A percentile compares a stretch with the other conserved stretches of the same genome.
phyloP scores from a whole-genome alignment of 2,797 vertebrate species.

The Cercopithecus neglectus region DNA sequence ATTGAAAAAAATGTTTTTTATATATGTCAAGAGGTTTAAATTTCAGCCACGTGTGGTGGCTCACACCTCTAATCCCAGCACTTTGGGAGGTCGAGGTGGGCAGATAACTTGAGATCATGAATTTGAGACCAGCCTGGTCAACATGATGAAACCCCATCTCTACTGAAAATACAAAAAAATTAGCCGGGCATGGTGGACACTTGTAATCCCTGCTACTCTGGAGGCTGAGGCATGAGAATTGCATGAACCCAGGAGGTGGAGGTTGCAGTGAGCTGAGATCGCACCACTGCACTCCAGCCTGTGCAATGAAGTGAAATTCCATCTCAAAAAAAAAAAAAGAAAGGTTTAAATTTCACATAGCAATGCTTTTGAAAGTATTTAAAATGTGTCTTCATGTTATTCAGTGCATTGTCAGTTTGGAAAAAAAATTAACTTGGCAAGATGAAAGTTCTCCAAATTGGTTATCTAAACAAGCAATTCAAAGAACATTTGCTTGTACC shows the following conservation, averaged over 20 bases:
- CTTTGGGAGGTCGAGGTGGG: neutral
- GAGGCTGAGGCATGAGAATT: neutral
- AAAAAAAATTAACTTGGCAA: constrained; percentile 21
- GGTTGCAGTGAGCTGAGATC: neutral
- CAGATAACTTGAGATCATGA: neutral
- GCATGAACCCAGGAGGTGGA: neutral
- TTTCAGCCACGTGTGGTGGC: no score
- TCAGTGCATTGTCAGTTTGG: constrained; percentile 6
- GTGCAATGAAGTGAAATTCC: neutral
- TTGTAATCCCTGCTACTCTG: neutral
- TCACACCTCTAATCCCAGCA: neutral
- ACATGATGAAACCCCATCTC: neutral
- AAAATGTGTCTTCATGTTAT: neutral
- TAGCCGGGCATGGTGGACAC: neutral
- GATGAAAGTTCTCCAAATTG: constrained; percentile 21
- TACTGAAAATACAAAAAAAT: neutral
- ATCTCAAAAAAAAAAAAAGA: neutral
- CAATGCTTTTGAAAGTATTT: neutral
- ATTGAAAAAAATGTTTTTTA: neutral
- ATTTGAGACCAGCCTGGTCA: neutral
- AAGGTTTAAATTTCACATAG: neutral
- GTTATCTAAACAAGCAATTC: constrained; percentile 48
- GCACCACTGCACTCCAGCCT: neutral
- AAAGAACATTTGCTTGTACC: constrained; percentile 29
- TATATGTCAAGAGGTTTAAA: neutral